Percentiles rank a stretch among this genome's conserved stretches.
phyloP scores from a whole-genome alignment of 2,113 vertebrate genomes.

The Verasper variegatus region DNA sequence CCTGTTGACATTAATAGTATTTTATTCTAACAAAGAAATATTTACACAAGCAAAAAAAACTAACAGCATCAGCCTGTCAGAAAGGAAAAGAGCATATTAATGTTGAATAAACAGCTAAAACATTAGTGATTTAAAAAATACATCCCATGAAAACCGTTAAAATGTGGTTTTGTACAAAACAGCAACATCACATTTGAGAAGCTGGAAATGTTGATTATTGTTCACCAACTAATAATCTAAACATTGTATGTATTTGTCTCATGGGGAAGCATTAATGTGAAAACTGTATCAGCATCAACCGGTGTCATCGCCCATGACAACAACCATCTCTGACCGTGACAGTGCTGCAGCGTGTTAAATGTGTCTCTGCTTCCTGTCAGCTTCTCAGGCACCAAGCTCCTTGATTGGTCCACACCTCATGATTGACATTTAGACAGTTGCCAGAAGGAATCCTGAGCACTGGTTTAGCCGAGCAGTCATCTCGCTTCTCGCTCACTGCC shows the following conservation, averaged over 20 bases:
- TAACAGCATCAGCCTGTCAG: too few species aligned
- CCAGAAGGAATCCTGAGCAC: conserved; percentile 11
- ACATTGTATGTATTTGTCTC: background rate
- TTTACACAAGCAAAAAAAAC: background rate
- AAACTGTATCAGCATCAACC: background rate
- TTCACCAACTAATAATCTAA: background rate
- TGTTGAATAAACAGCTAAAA: too few species aligned
- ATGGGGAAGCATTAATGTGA: background rate
- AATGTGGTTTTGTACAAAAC: too few species aligned
- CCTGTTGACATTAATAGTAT: background rate
- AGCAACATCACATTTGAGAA: too few species aligned
- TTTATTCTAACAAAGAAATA: background rate
- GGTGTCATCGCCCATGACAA: background rate
- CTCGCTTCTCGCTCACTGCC: conserved; percentile 24
- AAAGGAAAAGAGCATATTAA: too few species aligned
- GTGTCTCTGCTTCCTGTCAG: conserved; percentile 57
- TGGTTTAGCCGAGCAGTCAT: conserved; percentile 19
- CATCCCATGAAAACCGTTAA: background rate
- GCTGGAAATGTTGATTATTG: too few species aligned
- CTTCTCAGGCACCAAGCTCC: conserved; percentile 21
- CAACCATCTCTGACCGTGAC: background rate
- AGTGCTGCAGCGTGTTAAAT: background rate
- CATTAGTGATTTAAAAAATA: background rate
- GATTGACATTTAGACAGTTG: conserved; percentile 61
- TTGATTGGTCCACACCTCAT: conserved; percentile 41